These are phyloP conservation scores for Trididemnum nubilum DNA, from an alignment of 23 tunicate species.

Conservation along the genomic window DNA sequence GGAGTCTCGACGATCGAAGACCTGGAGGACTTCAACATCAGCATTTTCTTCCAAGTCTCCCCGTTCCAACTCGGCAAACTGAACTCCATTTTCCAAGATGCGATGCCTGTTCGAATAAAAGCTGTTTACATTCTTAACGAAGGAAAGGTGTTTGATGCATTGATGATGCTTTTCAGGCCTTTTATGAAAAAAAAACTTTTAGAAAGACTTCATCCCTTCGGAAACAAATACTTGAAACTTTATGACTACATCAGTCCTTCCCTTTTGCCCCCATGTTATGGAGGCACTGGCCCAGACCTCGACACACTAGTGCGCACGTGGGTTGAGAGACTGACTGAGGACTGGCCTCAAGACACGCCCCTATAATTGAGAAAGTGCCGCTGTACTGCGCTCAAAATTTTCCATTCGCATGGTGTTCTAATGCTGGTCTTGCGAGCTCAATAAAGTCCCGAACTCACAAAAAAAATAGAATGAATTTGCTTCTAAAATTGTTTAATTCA, in stretches of 20 bases:
- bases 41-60: slow-evolving; percentile 45
- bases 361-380: no score
- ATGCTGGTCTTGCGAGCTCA: no score
- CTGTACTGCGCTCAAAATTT: no score
- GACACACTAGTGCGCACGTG: slow-evolving; percentile 24
- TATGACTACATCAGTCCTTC: slow-evolving; percentile 43
- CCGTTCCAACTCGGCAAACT: slow-evolving; percentile 55
- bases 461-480: no score
- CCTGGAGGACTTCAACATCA: slow-evolving; percentile 53
- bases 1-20: slow-evolving; percentile 63
- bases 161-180: slow-evolving; percentile 49
- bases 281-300: slow-evolving; percentile 65
- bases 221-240: slow-evolving; percentile 37
- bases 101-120: slow-evolving; percentile 79
- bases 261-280: slow-evolving; percentile 53
- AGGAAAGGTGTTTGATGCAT: slow-evolving; percentile 46
- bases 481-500: no score
- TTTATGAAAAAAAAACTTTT: slow-evolving; percentile 61
- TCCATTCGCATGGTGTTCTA: no score
- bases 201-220: slow-evolving; percentile 54
- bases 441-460: no score
- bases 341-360: slow-evolving; percentile 50
- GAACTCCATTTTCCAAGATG: slow-evolving; percentile 70
- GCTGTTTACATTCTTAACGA: slow-evolving; percentile 68
- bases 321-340: slow-evolving; percentile 40